phyloP scores from a whole-genome alignment of 2,113 vertebrate species.

The Indicator indicator region DNA sequence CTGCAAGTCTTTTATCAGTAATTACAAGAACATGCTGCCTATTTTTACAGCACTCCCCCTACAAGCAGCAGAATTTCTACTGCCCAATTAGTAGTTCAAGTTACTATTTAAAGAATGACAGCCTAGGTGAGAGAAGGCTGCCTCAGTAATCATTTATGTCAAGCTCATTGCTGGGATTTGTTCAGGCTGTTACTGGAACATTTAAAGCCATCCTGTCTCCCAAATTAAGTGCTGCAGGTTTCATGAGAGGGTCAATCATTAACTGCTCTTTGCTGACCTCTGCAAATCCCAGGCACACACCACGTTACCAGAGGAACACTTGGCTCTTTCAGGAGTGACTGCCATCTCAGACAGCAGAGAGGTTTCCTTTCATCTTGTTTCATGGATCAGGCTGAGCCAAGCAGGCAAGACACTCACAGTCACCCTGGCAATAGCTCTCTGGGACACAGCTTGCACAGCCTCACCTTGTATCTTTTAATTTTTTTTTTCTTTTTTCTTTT shows the following conservation, averaged over 20 bases:
- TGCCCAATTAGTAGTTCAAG: conserved; percentile 63
- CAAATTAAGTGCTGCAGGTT: conserved; percentile 22
- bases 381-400: background rate
- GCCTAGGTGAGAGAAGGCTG: conserved; percentile 59
- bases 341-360: conserved; percentile 16
- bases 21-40: conserved; percentile 45
- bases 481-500: too few species aligned
- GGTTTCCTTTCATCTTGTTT: conserved; percentile 29
- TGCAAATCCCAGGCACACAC: conserved; percentile 7
- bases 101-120: conserved; percentile 66
- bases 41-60: conserved; percentile 13
- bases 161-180: conserved; percentile 45
- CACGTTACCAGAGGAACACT: background rate
- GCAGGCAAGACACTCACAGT: background rate
- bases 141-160: conserved; percentile 56
- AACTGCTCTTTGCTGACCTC: conserved; percentile 54
- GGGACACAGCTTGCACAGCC: background rate
- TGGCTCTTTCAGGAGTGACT: conserved; percentile 11
- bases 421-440: background rate
- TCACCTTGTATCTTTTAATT: background rate
- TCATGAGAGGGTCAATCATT: conserved; percentile 54
- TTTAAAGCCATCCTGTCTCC: conserved; percentile 43
- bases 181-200: conserved; percentile 18
- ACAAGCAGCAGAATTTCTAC: conserved; percentile 44
- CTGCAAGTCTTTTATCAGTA: conserved; percentile 11